Evolutionary conservation across 2,888 invertebrate genomes (phyloP).

Genomic region (Eupithecia exiguata): DNA sequence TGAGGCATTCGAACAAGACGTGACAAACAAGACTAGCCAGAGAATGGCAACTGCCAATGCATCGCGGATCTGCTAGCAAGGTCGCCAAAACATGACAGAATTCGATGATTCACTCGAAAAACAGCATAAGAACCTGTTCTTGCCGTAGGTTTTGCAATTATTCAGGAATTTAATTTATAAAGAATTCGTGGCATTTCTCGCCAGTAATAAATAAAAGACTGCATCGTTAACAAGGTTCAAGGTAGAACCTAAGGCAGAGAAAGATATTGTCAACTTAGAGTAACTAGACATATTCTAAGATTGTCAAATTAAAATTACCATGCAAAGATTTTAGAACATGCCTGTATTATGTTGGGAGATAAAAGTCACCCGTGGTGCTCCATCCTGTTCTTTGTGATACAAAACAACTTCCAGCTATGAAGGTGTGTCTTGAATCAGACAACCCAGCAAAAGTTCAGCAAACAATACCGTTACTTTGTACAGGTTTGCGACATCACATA

Average conservation of each 20-base stretch:
- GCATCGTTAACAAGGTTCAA: neutral
- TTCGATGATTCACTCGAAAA: conserved; percentile 41
- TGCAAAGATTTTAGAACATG: conserved; percentile 28
- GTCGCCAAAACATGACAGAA: conserved; percentile 57
- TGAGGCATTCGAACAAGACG: conserved; percentile 37
- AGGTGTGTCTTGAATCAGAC: conserved; percentile 73
- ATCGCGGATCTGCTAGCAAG: conserved; percentile 70
- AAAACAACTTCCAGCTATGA: conserved; percentile 59
- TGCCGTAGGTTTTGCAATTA: conserved; percentile 15
- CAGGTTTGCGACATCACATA: conserved; percentile 46
- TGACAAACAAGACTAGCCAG: conserved; percentile 64
- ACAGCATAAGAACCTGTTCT: conserved; percentile 37
- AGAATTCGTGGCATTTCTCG: conserved; percentile 10
- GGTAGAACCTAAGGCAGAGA: neutral
- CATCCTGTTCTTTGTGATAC: conserved; percentile 63
- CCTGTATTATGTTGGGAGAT: conserved; percentile 29
- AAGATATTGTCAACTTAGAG: neutral
- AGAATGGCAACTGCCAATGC: conserved; percentile 60
- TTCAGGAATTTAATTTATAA: conserved; percentile 9
- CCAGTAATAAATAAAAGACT: neutral
- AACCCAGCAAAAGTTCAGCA: conserved; percentile 61
- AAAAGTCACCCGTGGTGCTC: conserved; percentile 62
- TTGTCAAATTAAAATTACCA: conserved; percentile 12
- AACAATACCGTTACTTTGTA: conserved; percentile 48
- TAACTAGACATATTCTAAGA: no score